These are phyloP conservation scores for Cladopsammia gracilis DNA, from an alignment of 64 coral and sea anemone genomes.

Conservation along the genomic window DNA sequence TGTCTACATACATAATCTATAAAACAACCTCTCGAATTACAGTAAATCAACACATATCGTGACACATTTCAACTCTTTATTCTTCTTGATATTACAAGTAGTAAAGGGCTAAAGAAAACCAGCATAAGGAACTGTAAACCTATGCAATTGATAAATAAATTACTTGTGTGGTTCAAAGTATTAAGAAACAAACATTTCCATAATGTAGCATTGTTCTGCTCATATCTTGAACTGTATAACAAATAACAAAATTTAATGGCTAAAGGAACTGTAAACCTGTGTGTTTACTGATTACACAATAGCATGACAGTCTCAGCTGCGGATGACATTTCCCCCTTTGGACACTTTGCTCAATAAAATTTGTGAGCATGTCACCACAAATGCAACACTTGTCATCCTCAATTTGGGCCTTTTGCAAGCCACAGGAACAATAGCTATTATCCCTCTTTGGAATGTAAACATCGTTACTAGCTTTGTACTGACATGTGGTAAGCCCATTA, in stretches of 20 bases:
- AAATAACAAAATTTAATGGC: too few relatives aligned
- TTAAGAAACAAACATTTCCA: slow-evolving; percentile 47
- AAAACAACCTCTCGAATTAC: too few relatives aligned
- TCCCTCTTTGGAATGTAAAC: too few relatives aligned
- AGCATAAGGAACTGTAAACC: slow-evolving; percentile 48
- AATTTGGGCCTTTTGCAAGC: too few relatives aligned
- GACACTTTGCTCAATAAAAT: slow-evolving; percentile 60
- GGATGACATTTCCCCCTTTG: slow-evolving; percentile 54
- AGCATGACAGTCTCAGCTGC: slow-evolving; percentile 20
- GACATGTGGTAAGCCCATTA: too few relatives aligned
- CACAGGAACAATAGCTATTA: too few relatives aligned
- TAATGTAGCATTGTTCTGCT: slow-evolving; percentile 54
- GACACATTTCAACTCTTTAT: slow-evolving; percentile 27
- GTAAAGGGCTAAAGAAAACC: slow-evolving; percentile 52
- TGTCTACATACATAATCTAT: too few relatives aligned
- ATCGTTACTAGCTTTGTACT: too few relatives aligned
- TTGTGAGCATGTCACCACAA: slow-evolving; percentile 55
- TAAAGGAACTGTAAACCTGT: too few relatives aligned
- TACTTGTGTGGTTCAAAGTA: slow-evolving; percentile 57
- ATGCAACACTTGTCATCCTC: slow-evolving; percentile 56
- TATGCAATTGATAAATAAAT: slow-evolving; percentile 60
- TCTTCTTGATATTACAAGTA: slow-evolving; percentile 49
- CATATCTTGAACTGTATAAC: slow-evolving; percentile 36
- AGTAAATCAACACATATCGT: too few relatives aligned
- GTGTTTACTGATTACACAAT: too few relatives aligned